These are phyloP conservation scores for Lepidurus arcticus DNA, from an alignment of 1,140 invertebrate species.

Conservation along the genomic window DNA sequence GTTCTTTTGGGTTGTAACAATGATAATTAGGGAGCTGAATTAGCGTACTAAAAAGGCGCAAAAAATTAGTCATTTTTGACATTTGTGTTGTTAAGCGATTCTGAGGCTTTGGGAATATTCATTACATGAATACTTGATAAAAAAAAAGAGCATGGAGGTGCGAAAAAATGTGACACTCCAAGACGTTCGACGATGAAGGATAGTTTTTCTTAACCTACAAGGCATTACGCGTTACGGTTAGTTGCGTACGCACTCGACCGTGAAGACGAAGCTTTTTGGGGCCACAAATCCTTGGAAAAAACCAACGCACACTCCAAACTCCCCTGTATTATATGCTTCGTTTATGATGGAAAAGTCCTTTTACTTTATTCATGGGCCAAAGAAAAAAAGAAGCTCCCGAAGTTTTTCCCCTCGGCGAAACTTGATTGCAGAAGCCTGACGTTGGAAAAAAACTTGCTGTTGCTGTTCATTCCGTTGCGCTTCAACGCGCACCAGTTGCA, in stretches of 20 bases:
- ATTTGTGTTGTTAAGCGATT: too few relatives aligned
- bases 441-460: neutral
- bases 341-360: neutral
- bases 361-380: neutral
- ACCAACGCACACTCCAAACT: neutral
- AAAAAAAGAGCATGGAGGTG: too few relatives aligned
- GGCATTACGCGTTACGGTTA: constrained; percentile 14
- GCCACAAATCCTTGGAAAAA: neutral
- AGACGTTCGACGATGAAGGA: neutral
- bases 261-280: neutral
- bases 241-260: constrained; percentile 12
- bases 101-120: too few relatives aligned
- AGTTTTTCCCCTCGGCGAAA: neutral
- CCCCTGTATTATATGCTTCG: neutral
- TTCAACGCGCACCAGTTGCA: neutral
- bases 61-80: neutral
- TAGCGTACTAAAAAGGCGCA: neutral
- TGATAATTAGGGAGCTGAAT: neutral
- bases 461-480: constrained; percentile 9
- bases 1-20: neutral
- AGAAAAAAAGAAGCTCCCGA: neutral
- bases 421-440: neutral
- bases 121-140: too few relatives aligned
- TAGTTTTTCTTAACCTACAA: neutral
- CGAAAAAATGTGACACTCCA: neutral